Evolutionary conservation across 1,140 invertebrate genomes (phyloP), one percentile per base, ranked within the genome.

Genomic region (Pteromalus puparum): DNA sequence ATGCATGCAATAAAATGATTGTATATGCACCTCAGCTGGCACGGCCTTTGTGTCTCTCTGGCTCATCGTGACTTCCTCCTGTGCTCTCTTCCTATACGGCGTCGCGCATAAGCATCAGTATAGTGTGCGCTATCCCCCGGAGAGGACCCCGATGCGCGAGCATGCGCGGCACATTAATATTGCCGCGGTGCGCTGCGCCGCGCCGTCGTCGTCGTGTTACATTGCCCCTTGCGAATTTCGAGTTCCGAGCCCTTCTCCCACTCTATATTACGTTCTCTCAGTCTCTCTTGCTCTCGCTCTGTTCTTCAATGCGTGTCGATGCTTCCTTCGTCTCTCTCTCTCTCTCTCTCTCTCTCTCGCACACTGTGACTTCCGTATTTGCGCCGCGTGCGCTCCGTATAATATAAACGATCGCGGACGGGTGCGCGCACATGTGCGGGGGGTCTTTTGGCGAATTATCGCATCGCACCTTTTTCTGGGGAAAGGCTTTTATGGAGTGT

Each of bases 151-250:
- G 34, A 61, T 67, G 70, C 30, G 12, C 30, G 67, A 30, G 75
- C 79, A 81, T 81, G 79, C 26, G 76, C 34, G 61, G 77, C 79
- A 24, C 73, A 77, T 85, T 82, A 70, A 85, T 85, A 85, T 82
- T 77, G 42, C 46, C 80, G 74, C 53, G 38, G n/a, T 26, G 38
- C 42, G 77, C 48, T 78, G 61, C 4, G 46, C 76, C 26, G 61
- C 15, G 24, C n/a, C 28, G 46, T n/a, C 78, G 78, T 38, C 28
- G 46, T 73, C 70, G 42, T 73, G 80, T 38, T 81, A 61, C 68
- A 81, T 81, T 28, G 46, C 48, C 81, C 81, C 72, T 53, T 75
- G 81, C 53, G 81, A 82, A 65, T 82, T 82, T 81, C 68, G 79
- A 68, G 2, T 68, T 46, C 28, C 38, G 73, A 30, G 15, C 0